phyloP scores from a whole-genome alignment of 2,888 invertebrate genomes.

The Trissonchulus sp. region DNA sequence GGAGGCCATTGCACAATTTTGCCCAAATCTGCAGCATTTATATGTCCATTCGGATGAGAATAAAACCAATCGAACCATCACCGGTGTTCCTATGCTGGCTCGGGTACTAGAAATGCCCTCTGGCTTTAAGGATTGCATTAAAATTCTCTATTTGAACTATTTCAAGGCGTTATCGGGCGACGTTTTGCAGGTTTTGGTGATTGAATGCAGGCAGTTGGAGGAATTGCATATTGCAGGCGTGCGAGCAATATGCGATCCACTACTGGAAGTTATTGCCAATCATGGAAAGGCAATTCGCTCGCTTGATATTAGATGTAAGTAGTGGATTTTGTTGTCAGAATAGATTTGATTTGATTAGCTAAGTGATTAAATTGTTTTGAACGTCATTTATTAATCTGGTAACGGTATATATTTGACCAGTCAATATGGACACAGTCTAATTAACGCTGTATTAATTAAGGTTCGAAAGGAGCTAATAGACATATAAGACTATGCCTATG shows the following conservation, averaged over 20 bases:
- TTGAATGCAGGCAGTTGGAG: slow-evolving; percentile 9
- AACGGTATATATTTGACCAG: too few relatives aligned
- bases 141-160: slow-evolving; percentile 28
- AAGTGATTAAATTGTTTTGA: too few relatives aligned
- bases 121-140: too few relatives aligned
- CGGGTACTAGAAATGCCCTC: not conserved
- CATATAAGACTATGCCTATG: too few relatives aligned
- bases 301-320: slow-evolving; percentile 20
- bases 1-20: not conserved
- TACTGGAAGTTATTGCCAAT: slow-evolving; percentile 8
- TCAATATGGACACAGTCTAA: too few relatives aligned
- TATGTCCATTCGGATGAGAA: slow-evolving; percentile 27
- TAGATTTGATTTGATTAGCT: too few relatives aligned
- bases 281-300: not conserved
- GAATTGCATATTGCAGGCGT: slow-evolving; percentile 26
- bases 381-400: too few relatives aligned
- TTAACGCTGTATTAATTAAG: too few relatives aligned
- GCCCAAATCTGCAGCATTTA: slow-evolving; percentile 3
- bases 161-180: slow-evolving; percentile 15
- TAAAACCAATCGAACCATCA: slow-evolving; percentile 21
- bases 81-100: slow-evolving; percentile 20
- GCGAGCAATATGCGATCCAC: not conserved
- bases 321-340: too few relatives aligned
- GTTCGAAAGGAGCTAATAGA: too few relatives aligned
- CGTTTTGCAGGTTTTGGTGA: not conserved